Conservation (phyloP, 2,797 vertebrate genomes). For the Tiaroga cobitis region DNA sequence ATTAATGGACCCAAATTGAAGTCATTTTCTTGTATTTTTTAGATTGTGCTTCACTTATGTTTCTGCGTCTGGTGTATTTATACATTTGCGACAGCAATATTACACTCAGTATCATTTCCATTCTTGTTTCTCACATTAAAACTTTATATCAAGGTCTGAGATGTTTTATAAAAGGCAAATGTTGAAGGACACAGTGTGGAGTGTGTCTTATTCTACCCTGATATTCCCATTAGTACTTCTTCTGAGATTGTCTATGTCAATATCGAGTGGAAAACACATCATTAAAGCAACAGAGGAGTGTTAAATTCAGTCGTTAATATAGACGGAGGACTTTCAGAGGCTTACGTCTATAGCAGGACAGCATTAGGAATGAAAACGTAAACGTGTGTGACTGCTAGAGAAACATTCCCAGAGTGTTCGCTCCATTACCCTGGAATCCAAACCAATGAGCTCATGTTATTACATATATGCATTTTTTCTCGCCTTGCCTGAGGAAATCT, state of each 20-base stretch:
- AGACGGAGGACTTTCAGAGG: constrained; percentile 3
- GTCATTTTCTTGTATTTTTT: neutral
- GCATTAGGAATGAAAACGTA: constrained; percentile 7
- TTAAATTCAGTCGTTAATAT: neutral
- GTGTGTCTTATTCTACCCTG: neutral
- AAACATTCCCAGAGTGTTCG: neutral
- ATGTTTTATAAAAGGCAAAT: neutral
- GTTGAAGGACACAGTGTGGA: neutral
- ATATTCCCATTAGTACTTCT: neutral
- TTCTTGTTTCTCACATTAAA: neutral
- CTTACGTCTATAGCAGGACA: constrained; percentile 38
- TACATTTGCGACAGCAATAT: neutral
- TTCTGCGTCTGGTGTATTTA: neutral
- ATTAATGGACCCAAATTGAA: neutral
- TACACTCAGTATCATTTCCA: neutral
- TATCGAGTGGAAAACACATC: neutral
- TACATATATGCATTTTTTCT: constrained; percentile 2
- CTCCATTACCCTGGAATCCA: constrained; percentile 30
- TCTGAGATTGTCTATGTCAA: neutral
- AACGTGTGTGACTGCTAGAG: constrained; percentile 1
- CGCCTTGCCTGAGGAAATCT: constrained; percentile 22
- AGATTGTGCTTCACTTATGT: neutral
- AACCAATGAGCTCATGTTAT: constrained; percentile 41
- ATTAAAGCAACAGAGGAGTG: neutral
- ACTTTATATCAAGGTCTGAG: neutral